phyloP scores from a whole-genome alignment of 2,888 invertebrate genomes.

The Leucozona laternaria region DNA sequence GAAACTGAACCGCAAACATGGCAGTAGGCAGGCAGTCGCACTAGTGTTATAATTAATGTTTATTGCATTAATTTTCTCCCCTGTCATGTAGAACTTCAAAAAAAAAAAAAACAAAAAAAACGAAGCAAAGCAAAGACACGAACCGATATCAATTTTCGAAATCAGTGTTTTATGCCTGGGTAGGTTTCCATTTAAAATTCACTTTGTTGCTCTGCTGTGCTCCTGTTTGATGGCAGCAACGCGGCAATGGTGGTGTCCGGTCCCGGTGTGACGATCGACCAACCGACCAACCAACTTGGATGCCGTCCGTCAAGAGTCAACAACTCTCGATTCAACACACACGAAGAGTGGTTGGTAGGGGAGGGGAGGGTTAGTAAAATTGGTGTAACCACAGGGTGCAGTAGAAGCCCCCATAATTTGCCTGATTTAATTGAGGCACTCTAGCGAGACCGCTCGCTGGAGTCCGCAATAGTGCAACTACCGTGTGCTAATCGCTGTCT shows the following conservation, averaged over 20 bases:
- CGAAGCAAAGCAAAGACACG: slow-evolving; percentile 56
- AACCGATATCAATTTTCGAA: slow-evolving; percentile 75
- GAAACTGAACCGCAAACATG: slow-evolving; percentile 68
- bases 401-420: slow-evolving; percentile 70
- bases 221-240: slow-evolving; percentile 58
- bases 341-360: too few species aligned
- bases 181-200: slow-evolving; percentile 76
- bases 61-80: slow-evolving; percentile 76
- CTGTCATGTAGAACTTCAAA: slow-evolving; percentile 60
- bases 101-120: slow-evolving; percentile 16
- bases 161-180: slow-evolving; percentile 75
- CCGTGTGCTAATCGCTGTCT: slow-evolving; percentile 66
- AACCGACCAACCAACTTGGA: slow-evolving; percentile 21
- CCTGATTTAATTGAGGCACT: slow-evolving; percentile 75
- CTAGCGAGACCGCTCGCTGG: slow-evolving; percentile 36
- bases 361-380: neutral
- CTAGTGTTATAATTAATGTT: slow-evolving; percentile 76
- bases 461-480: slow-evolving; percentile 45
- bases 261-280: neutral
- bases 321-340: slow-evolving; percentile 35
- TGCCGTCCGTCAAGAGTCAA: slow-evolving; percentile 68
- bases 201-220: slow-evolving; percentile 68
- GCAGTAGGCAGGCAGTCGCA: slow-evolving; percentile 76
- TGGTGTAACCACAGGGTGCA: slow-evolving; percentile 54
- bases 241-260: neutral